Base-by-base conservation (phyloP, 2,888 invertebrate genomes). In the Brachynemurus nebulosus region DNA sequence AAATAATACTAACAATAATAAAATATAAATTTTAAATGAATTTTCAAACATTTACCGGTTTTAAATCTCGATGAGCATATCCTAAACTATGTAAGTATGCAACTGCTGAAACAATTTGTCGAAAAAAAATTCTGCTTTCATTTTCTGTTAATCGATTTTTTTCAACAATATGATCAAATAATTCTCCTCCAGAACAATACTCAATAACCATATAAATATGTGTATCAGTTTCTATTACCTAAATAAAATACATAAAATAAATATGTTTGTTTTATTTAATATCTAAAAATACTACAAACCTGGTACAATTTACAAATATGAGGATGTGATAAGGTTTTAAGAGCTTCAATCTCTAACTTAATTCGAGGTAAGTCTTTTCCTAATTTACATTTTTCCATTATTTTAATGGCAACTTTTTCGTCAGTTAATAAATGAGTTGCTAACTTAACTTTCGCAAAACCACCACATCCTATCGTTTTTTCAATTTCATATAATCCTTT, bases 141-240 rank as follows among this genome's bases (percentile, higher is more conserved):
- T 70, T 64, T 63, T 86, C 86, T 12, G 71, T 67, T 11, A 88
- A 63, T 42, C 78, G 67, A 53, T 79, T 81, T 55, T 77, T 79
- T 53, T 80, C 76, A 30, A 86, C 83, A 49, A 88, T 86, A 56
- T 86, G 85, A 65, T 86, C 86, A 64, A 88, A 88, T 45, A 88
- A 64, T 64, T 86, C 86, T 30, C 86, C 86, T 30, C 85, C 85
- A 30, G 80, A 78, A 57, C 86, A 86, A 57, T 86, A 83, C 68
- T 86, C 86, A 57, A 86, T 71, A n/a, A 86, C 68, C 61, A 88
- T 72, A 58, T 78, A 85, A 56, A 80, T 81, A 57, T 80, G 77
- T 6, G 72, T 71, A 1, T 77, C 74, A 1, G 83, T 83, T 61
- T 86, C 85, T 47, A 85, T 74, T 3, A 82, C 79, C 62, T 63